Evolutionary conservation across 2,888 invertebrate species (phyloP).

Genomic region (Tenthredo scrophulariae): DNA sequence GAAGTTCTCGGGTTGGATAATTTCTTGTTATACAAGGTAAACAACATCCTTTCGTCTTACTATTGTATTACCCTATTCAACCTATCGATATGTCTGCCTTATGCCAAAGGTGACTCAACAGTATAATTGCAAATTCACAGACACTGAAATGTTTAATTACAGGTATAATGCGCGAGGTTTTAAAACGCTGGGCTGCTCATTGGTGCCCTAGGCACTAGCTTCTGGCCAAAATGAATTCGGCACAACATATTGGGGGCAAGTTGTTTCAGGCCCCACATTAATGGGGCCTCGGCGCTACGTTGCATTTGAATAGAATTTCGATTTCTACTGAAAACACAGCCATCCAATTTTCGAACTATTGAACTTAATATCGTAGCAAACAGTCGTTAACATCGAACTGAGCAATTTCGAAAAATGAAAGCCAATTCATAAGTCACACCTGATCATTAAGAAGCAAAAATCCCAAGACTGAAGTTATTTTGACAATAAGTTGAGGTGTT

Average conservation of each 20-base stretch:
- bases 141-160: background rate
- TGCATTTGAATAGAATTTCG: background rate
- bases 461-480: background rate
- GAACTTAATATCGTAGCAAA: background rate
- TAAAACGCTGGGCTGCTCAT: background rate
- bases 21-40: constrained; percentile 12
- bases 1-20: background rate
- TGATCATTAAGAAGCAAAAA: background rate
- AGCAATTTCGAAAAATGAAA: background rate
- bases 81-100: background rate
- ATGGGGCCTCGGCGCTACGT: background rate
- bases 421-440: background rate
- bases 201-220: background rate
- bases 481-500: background rate
- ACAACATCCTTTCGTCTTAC: background rate
- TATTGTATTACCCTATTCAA: background rate
- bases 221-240: background rate
- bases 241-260: background rate
- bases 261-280: background rate
- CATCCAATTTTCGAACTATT: background rate
- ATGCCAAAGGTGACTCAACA: constrained; percentile 23
- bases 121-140: background rate
- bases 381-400: background rate
- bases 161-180: background rate
- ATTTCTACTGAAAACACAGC: background rate